phyloP scores from a whole-genome alignment of 1,140 invertebrate genomes.

The Drosophila sproati region DNA sequence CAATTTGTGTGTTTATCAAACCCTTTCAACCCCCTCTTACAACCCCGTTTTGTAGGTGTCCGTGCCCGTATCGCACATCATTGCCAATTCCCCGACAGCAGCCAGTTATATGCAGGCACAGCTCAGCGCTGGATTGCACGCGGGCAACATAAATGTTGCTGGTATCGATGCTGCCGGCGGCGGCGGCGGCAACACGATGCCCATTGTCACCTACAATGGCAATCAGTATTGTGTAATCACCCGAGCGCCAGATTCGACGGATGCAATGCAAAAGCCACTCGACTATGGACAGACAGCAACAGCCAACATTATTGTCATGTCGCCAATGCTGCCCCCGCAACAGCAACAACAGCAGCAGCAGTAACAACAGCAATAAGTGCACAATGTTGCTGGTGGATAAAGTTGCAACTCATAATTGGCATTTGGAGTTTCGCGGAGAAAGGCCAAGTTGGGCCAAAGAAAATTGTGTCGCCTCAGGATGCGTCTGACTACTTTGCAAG shows the following conservation, averaged over 20 bases:
- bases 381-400: slow-evolving; percentile 23
- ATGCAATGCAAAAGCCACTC: slow-evolving; percentile 69
- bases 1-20: slow-evolving; percentile 34
- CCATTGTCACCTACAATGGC: slow-evolving; percentile 81
- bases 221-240: slow-evolving; percentile 83
- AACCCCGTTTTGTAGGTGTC: slow-evolving; percentile 61
- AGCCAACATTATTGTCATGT: slow-evolving; percentile 81
- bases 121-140: slow-evolving; percentile 78
- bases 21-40: slow-evolving; percentile 45
- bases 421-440: slow-evolving; percentile 40
- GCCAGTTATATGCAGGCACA: slow-evolving; percentile 82
- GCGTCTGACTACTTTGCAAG: slow-evolving; percentile 32
- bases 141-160: slow-evolving; percentile 85
- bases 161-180: slow-evolving; percentile 48
- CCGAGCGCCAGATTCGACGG: slow-evolving; percentile 59
- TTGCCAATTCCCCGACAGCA: slow-evolving; percentile 82
- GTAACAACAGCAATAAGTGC: slow-evolving; percentile 43
- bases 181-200: slow-evolving; percentile 55
- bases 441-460: slow-evolving; percentile 26
- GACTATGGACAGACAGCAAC: slow-evolving; percentile 68
- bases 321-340: slow-evolving; percentile 69
- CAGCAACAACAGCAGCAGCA: slow-evolving; percentile 58
- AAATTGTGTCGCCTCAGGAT: slow-evolving; percentile 46
- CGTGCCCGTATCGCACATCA: slow-evolving; percentile 80
- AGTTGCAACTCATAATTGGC: slow-evolving; percentile 22